Conservation (phyloP, 2,797 vertebrate genomes). For the Carcharodon carcharias region DNA sequence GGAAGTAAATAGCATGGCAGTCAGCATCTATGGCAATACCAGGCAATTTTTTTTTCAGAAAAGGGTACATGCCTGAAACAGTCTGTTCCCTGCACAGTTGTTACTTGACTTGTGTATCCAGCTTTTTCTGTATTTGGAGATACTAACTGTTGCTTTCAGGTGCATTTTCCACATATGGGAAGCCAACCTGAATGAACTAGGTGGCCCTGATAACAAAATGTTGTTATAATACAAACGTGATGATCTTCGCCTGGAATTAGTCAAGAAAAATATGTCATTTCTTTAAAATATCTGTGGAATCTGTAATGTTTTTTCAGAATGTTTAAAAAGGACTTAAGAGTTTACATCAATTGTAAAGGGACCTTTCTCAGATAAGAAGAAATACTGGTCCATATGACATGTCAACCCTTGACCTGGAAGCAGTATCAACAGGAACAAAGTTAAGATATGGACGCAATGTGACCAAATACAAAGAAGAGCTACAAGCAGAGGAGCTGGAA, state of each 20-base stretch:
- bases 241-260: too few relatives aligned
- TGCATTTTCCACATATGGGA: background rate
- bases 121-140: background rate
- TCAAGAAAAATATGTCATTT: too few relatives aligned
- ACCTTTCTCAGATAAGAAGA: too few relatives aligned
- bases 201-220: background rate
- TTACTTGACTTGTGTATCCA: background rate
- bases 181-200: background rate
- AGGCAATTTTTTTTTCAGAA: too few relatives aligned
- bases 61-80: background rate
- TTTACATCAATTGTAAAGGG: too few relatives aligned
- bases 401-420: too few relatives aligned
- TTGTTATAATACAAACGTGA: background rate
- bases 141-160: background rate
- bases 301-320: background rate
- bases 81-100: background rate
- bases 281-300: background rate
- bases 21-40: background rate
- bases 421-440: too few relatives aligned
- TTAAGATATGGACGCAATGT: too few relatives aligned
- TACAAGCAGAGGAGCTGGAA: too few relatives aligned
- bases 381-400: too few relatives aligned
- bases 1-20: background rate
- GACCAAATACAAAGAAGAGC: too few relatives aligned
- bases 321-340: background rate